Evolutionary conservation across 2,888 invertebrate species (phyloP).

Genomic region (Tribolium freemani): DNA sequence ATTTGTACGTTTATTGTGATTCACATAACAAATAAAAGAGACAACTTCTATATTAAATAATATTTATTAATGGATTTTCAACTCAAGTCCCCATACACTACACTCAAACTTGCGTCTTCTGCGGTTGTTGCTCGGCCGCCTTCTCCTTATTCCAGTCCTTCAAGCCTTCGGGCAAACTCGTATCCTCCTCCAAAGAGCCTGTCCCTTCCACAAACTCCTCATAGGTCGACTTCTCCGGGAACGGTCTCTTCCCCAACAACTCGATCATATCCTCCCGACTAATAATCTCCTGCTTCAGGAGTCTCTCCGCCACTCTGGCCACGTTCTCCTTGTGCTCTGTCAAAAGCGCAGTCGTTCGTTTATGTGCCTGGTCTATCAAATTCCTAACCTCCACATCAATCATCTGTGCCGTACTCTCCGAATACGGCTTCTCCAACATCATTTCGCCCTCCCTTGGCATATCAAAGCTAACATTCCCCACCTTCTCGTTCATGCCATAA

Average conservation of each 20-base stretch:
- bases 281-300: conserved; percentile 94
- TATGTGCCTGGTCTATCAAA: conserved; percentile 84
- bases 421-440: conserved; percentile 96
- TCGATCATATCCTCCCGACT: conserved; percentile 98
- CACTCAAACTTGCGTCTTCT: conserved; percentile 2
- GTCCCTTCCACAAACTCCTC: conserved; percentile 99
- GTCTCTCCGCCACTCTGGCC: conserved; percentile 87
- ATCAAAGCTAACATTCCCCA: conserved; percentile 97
- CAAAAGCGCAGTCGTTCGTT: conserved; percentile 83
- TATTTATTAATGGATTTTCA: conserved; percentile 9
- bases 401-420: conserved; percentile 95
- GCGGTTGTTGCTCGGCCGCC: conserved; percentile 1
- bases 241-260: conserved; percentile 92
- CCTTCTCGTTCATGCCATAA: conserved; percentile 97
- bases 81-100: neutral
- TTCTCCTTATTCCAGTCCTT: conserved; percentile 92
- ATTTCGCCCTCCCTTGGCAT: conserved; percentile 94
- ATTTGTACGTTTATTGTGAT: too few relatives aligned
- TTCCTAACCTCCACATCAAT: conserved; percentile 93
- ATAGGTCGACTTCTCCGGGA: conserved; percentile 98
- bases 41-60: conserved; percentile 11
- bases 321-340: conserved; percentile 87
- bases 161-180: conserved; percentile 92
- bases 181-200: conserved; percentile 98
- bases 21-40: too few relatives aligned